Percentiles rank a stretch among this genome's conserved stretches.
These are phyloP conservation scores for Artibeus jamaicensis DNA, from an alignment of 2,797 vertebrate genomes.

Conservation along the genomic window DNA sequence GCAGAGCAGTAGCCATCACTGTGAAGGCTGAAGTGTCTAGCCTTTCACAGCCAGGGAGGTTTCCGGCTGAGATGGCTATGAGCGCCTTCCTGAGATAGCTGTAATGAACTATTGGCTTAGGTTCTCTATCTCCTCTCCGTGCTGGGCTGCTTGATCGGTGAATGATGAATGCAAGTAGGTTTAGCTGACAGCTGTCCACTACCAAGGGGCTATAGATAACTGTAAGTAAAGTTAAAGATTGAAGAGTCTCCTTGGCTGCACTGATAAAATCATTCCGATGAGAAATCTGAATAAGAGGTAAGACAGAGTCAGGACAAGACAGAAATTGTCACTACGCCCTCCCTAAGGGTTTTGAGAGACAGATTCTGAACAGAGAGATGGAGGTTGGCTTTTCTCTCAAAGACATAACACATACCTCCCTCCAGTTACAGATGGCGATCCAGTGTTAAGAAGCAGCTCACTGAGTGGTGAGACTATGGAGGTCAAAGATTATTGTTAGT, in stretches of 20 bases:
- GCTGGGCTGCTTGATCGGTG: background rate
- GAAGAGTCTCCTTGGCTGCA: background rate
- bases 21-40: background rate
- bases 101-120: background rate
- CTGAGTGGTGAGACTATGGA: background rate
- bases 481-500: background rate
- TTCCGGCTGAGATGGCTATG: background rate
- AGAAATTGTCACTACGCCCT: background rate
- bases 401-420: background rate
- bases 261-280: slow-evolving; percentile 34
- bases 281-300: background rate
- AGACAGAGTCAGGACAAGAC: background rate
- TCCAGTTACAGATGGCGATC: background rate
- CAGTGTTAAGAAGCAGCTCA: background rate
- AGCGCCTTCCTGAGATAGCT: background rate
- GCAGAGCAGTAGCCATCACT: background rate
- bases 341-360: background rate
- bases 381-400: background rate
- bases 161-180: slow-evolving; percentile 23
- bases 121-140: background rate
- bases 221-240: slow-evolving; percentile 22
- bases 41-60: background rate
- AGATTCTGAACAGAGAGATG: background rate
- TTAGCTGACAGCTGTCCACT: slow-evolving; percentile 43
- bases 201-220: background rate